A percentile compares a stretch with the other conserved stretches of the same genome.
phyloP scores from a whole-genome alignment of 2,113 vertebrate species.

The Pollimyrus isidori region DNA sequence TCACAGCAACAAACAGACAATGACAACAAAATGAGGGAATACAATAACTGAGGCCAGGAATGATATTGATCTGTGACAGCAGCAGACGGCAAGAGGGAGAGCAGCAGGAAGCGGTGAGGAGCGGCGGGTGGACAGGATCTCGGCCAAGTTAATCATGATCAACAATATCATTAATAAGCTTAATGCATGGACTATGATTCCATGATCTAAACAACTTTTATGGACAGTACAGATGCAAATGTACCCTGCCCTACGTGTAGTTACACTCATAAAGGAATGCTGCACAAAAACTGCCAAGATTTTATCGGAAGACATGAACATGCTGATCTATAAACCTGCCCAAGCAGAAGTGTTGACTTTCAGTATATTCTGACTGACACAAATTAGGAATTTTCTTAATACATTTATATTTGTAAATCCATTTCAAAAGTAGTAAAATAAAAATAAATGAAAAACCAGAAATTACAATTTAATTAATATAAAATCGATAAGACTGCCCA shows the following conservation, averaged over 20 bases:
- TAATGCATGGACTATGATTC: neutral
- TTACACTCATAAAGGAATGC: neutral
- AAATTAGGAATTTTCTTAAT: neutral
- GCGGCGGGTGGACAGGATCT: neutral
- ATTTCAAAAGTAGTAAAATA: neutral
- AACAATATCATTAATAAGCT: neutral
- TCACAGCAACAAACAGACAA: neutral
- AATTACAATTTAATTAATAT: neutral
- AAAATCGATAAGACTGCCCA: neutral
- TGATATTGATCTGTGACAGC: conserved; percentile 2
- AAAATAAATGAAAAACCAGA: neutral
- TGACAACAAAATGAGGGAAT: neutral
- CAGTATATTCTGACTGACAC: neutral
- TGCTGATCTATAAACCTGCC: neutral
- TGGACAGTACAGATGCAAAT: neutral
- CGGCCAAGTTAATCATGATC: too few relatives aligned
- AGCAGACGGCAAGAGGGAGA: neutral
- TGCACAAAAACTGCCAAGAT: neutral
- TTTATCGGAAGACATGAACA: neutral
- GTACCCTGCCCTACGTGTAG: neutral
- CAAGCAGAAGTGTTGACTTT: neutral
- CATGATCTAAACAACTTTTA: neutral
- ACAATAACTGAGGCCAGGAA: neutral
- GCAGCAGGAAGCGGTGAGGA: neutral
- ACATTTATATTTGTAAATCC: neutral